Conservation (phyloP, 1,140 invertebrate species). For the Drosophila ercepeae region DNA sequence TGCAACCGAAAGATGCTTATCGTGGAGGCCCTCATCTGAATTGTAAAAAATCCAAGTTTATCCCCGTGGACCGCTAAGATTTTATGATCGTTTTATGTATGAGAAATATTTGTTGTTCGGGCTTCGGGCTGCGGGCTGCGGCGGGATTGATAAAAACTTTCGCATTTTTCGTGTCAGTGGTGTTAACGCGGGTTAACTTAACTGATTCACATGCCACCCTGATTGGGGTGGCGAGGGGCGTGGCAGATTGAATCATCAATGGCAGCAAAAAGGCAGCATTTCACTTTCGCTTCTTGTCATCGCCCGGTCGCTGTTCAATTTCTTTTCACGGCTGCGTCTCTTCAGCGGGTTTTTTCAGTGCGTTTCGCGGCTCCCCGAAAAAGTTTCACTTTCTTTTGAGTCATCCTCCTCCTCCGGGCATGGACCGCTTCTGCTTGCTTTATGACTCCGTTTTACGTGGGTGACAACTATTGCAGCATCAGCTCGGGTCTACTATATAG, state of each 20-base stretch:
- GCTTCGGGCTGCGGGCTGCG: background rate
- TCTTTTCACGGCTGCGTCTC: slow-evolving; percentile 36
- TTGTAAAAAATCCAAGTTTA: slow-evolving; percentile 25
- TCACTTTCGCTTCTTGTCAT: slow-evolving; percentile 55
- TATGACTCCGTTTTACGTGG: slow-evolving; percentile 60
- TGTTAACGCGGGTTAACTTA: slow-evolving; percentile 13
- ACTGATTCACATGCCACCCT: slow-evolving; percentile 23
- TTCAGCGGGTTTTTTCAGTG: background rate
- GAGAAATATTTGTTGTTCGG: slow-evolving; percentile 44
- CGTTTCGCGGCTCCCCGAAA: background rate
- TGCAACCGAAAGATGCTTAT: slow-evolving; percentile 34
- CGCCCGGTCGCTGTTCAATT: slow-evolving; percentile 28
- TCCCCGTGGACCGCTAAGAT: slow-evolving; percentile 1
- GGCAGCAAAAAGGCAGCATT: slow-evolving; percentile 47
- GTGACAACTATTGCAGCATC: slow-evolving; percentile 72
- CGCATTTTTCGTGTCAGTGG: slow-evolving; percentile 43
- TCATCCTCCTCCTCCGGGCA: slow-evolving; percentile 46
- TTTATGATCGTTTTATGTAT: slow-evolving; percentile 52
- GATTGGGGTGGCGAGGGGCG: slow-evolving; percentile 34
- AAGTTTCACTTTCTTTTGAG: slow-evolving; percentile 75
- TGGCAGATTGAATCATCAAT: slow-evolving; percentile 57
- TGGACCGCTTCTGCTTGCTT: slow-evolving; percentile 25
- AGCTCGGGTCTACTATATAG: background rate
- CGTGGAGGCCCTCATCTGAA: slow-evolving; percentile 25
- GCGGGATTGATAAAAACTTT: slow-evolving; percentile 57